Evolutionary conservation across 1,140 invertebrate species (phyloP).

Genomic region (Oreohelix idahoensis): DNA sequence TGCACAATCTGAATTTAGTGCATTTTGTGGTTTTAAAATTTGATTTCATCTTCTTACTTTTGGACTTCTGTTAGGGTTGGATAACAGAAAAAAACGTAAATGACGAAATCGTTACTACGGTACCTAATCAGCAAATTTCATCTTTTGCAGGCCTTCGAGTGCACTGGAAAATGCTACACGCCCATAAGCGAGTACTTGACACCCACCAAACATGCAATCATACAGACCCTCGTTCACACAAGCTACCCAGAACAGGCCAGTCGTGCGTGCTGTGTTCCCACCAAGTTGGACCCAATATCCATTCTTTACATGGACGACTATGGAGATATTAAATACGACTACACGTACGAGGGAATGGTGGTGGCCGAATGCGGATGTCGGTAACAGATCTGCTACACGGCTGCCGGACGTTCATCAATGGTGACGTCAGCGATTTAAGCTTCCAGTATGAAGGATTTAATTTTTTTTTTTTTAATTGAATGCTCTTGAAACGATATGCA

Average conservation of each 20-base stretch:
- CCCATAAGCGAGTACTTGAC: constrained; percentile 93
- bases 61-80: no score
- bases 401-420: no score
- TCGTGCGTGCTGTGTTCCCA: constrained; percentile 82
- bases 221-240: constrained; percentile 94
- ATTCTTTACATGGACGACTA: constrained; percentile 80
- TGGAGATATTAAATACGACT: constrained; percentile 76
- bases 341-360: constrained; percentile 81
- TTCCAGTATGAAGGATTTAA: no score
- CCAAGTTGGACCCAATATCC: constrained; percentile 77
- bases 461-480: no score
- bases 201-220: constrained; percentile 97
- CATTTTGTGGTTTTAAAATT: no score
- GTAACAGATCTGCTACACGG: no score
- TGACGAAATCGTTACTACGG: no score
- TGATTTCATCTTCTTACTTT: no score
- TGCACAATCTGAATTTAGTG: no score
- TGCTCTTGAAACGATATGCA: no score
- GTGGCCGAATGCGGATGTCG: constrained; percentile 80
- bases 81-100: no score
- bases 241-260: constrained; percentile 80
- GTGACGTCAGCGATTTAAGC: no score
- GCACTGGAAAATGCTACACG: constrained; percentile 93
- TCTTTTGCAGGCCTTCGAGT: constrained; percentile 84
- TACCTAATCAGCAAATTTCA: constrained; percentile 30